Evolutionary conservation across 2,797 vertebrate species (phyloP).

Genomic region (Thripadectes ignobilis): DNA sequence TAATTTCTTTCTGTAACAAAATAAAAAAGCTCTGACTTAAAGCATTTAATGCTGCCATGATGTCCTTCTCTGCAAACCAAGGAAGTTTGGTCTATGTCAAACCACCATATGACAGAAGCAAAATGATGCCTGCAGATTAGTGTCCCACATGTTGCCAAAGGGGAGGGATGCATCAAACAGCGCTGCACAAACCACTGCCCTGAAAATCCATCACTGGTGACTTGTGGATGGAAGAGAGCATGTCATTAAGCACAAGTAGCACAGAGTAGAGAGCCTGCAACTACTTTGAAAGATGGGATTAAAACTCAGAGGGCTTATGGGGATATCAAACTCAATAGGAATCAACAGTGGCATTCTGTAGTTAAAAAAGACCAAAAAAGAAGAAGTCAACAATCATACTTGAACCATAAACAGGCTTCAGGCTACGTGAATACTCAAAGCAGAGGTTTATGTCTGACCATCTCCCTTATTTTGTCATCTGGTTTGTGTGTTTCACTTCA

Average conservation of each 20-base stretch:
- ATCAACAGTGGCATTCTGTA: fast-evolving
- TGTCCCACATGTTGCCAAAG: background rate
- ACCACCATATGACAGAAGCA: background rate
- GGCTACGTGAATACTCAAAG: background rate
- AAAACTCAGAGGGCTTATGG: background rate
- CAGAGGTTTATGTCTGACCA: background rate
- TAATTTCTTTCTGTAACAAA: background rate
- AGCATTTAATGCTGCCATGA: background rate
- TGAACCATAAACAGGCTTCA: background rate
- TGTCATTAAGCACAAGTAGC: background rate
- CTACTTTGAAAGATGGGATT: background rate
- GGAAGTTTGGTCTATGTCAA: background rate
- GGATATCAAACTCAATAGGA: background rate
- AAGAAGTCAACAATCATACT: background rate
- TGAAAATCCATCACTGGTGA: background rate
- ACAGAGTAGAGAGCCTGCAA: background rate
- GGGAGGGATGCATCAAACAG: background rate
- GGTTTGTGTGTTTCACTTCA: background rate
- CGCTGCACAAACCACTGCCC: background rate
- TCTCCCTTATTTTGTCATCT: background rate
- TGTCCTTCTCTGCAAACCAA: background rate
- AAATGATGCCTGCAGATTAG: background rate
- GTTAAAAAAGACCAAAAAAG: background rate
- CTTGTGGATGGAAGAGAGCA: background rate
- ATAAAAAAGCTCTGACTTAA: background rate